Base-by-base conservation (phyloP, 92 coral and sea anemone species). In the Epizoanthus rinbou region DNA sequence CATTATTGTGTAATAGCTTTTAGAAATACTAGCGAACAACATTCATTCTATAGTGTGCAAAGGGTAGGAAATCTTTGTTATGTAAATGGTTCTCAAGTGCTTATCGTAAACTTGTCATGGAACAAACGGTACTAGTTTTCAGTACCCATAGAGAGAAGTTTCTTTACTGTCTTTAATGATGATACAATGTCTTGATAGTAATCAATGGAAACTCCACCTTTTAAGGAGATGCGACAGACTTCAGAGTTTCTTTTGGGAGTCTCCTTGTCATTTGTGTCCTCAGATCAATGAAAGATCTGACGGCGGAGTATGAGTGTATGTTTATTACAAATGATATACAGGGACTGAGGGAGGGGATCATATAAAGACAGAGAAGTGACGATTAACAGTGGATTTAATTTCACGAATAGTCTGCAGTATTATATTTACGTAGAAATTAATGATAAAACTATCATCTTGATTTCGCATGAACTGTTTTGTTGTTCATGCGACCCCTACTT, bases 351-450 rank as follows among this genome's bases (percentile, higher is more conserved):
- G 57, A n/a, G 17, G 5, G 59, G 14, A 76, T 23, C 65, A 18
- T 19, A 24, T 64, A 24, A 10, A 18, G 64, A 19, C 11, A 41
- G 41, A 52, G 43, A 57, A 74, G 58, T 59, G 82, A 62, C 50
- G 35, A 62, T 78, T 78, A 60, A 78, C 63, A 35, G 3, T 21
- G 59, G 71, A 19, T 59, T 62, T 39, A 41, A 23, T 78, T 78
- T 78, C 82, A 78, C 17, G 22, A 78, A 62, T 78, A 22, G 41
- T 60, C 71, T 22, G 25, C 37, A 21, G 5, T 78, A 62, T 37
- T 78, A 15, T 62, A 78, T 62, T 78, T 60, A 78, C 58, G 82
- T 60, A 63, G 82, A 37, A 78, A 60, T 60, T 59, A 78, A 24
- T 35, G 82, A 78, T 78, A 78, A 62, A 62, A 62, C 54, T 39